phyloP scores from a whole-genome alignment of 2,888 invertebrate species.

The Cheilosia soror region DNA sequence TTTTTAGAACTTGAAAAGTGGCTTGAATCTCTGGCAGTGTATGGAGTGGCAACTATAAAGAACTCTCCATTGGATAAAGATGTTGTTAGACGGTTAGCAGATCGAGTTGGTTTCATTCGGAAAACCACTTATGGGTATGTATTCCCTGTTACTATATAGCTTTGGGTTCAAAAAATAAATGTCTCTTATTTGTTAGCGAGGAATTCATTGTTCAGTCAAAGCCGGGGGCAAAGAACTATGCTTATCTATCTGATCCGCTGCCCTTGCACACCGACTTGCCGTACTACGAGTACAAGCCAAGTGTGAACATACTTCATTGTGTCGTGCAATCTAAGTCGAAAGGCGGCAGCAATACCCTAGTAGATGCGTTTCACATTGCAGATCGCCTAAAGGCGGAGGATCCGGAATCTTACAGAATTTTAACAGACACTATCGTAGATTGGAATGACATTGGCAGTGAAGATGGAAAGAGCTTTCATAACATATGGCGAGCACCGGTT shows the following conservation, averaged over 20 bases:
- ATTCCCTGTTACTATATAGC: neutral
- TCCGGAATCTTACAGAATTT: constrained; percentile 85
- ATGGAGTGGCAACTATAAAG: constrained; percentile 88
- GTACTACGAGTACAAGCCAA: constrained; percentile 90
- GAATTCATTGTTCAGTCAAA: constrained; percentile 88
- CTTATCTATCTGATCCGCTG: constrained; percentile 88
- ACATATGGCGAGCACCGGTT: constrained; percentile 87
- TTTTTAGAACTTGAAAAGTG: constrained; percentile 84
- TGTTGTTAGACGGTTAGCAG: constrained; percentile 86
- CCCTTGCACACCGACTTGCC: constrained; percentile 91
- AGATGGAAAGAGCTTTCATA: constrained; percentile 86
- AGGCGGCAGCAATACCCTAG: constrained; percentile 89
- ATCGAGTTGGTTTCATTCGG: constrained; percentile 88
- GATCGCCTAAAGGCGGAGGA: constrained; percentile 85
- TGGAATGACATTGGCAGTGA: constrained; percentile 90
- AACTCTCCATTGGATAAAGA: constrained; percentile 85
- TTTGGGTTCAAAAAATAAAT: neutral
- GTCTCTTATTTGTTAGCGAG: constrained; percentile 81
- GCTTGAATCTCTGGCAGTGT: constrained; percentile 86
- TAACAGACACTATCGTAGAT: constrained; percentile 87
- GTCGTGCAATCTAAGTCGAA: constrained; percentile 86
- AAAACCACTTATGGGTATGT: constrained; percentile 89
- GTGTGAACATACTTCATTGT: constrained; percentile 90
- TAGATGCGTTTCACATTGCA: constrained; percentile 88
- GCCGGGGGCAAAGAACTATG: constrained; percentile 89